Evolutionary conservation across 2,888 invertebrate genomes (phyloP), one percentile per base, ranked within the genome.

Genomic region (Desoria tigrina): DNA sequence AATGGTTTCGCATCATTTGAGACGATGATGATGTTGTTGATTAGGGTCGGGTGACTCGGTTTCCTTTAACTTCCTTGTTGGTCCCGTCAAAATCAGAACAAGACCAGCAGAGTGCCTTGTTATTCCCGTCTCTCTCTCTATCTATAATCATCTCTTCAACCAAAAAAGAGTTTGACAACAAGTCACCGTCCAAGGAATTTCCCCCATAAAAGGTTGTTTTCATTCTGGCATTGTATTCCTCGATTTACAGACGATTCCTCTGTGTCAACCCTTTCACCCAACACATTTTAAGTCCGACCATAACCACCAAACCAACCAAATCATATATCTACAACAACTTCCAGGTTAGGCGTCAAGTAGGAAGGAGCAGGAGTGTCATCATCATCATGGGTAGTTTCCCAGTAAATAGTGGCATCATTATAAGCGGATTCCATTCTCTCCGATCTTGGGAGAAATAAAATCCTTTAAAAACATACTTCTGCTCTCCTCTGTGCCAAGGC

Each of bases 401-500:
- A 3, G 14, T 21, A 55, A 55, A 55, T 55, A 37, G 32, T 28
- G 55, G 51, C 55, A 55, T 55, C 55, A 37, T 55, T 55, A 55
- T 55, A 55, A 55, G 55, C 55, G 55, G 55, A 55, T 55, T 55
- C 45, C 45, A 45, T 16, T 45, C 21, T 21, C 45, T 6, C 4
- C 9, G 16, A 11, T 16, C 16, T 45, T 16, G 4, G 65, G 45
- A 21, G 66, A 62, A 14, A 63, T 32, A 21, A 67, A 67, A 18
- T 67, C 63, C 63, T 63, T 67, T 63, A 67, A 42, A 32, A 67
- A 67, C 32, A 67, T 51, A 51, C 51, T 51, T 51, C 26, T 24
- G 51, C 24, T 51, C 26, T 21, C 45, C 51, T 51, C 24, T 24
- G 24, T 18, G 6, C n/a, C 45, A n/a, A n/a, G n/a, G n/a, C n/a